These are phyloP conservation scores for Rattus rattus DNA, from an alignment of 2,113 vertebrate species.

Conservation along the genomic window DNA sequence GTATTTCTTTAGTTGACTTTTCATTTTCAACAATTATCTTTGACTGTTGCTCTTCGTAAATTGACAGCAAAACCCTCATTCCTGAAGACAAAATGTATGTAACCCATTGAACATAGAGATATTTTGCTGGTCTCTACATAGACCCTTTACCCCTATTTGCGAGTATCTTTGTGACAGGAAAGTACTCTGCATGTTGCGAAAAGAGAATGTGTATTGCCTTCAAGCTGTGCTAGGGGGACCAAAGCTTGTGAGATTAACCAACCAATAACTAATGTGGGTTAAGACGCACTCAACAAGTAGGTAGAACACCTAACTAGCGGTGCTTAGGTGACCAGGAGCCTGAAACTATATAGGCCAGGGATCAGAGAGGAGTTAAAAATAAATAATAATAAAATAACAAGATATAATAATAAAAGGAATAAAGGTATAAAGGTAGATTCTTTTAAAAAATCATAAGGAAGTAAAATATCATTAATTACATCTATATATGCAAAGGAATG, in stretches of 20 bases:
- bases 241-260: background rate
- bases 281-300: background rate
- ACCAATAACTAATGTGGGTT: too few relatives aligned
- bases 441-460: background rate
- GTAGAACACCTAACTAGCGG: too few relatives aligned
- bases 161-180: too few relatives aligned
- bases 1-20: background rate
- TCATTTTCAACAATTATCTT: background rate
- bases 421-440: background rate
- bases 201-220: background rate
- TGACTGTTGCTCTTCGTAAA: background rate
- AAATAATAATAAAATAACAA: background rate
- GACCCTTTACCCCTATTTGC: background rate
- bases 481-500: background rate
- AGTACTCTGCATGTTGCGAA: background rate
- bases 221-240: background rate
- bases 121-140: too few relatives aligned
- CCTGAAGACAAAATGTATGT: background rate
- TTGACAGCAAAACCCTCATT: background rate
- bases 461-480: background rate
- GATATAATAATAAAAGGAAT: background rate
- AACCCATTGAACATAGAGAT: background rate
- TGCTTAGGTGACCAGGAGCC: background rate
- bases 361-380: background rate
- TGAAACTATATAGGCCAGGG: background rate